These are phyloP conservation scores for Ceratitis capitata DNA, from an alignment of 1,140 invertebrate species.

Conservation along the genomic window DNA sequence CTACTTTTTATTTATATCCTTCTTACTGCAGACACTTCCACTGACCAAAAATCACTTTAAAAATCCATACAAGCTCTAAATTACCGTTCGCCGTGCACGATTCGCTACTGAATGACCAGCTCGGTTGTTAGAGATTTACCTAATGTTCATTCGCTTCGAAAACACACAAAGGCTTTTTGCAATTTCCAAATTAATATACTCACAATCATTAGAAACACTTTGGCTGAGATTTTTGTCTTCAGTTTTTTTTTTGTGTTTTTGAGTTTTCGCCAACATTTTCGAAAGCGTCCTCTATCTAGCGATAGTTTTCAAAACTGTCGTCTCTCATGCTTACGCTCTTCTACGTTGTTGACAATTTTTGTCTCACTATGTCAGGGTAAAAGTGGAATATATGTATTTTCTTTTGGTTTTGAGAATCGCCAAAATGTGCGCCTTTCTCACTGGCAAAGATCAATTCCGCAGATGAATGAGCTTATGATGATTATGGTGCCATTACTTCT, in stretches of 20 bases:
- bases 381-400: background rate
- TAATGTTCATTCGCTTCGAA: conserved; percentile 4
- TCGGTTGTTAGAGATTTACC: background rate
- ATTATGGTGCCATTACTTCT: conserved; percentile 6
- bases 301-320: background rate
- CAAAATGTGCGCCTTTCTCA: background rate
- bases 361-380: background rate
- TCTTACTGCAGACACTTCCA: background rate
- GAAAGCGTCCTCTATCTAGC: background rate
- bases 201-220: conserved; percentile 7
- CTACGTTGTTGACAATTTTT: background rate
- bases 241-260: background rate
- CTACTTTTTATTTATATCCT: too few species aligned
- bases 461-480: background rate
- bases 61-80: background rate
- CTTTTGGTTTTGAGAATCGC: background rate
- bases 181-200: background rate
- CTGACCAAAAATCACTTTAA: background rate
- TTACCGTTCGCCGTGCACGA: conserved; percentile 17
- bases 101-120: conserved; percentile 23
- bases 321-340: background rate
- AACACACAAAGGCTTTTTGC: conserved; percentile 1
- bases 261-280: conserved; percentile 32
- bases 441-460: background rate
- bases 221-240: conserved; percentile 18